Conservation (phyloP, 2,888 invertebrate species). For the Autographa gamma region DNA sequence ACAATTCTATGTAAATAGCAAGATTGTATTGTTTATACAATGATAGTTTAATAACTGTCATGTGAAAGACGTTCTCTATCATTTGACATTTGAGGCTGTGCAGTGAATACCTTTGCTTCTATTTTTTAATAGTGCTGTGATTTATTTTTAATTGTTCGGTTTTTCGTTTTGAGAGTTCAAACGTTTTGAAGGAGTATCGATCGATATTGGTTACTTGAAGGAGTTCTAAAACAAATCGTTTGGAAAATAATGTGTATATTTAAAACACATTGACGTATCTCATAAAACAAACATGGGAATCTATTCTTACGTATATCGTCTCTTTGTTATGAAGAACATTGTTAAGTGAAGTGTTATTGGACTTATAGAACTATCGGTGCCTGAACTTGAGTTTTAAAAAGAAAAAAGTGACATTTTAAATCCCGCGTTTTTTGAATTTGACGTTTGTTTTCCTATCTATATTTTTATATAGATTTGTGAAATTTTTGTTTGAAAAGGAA, state of each 20-base stretch:
- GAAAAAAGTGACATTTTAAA: slow-evolving; percentile 22
- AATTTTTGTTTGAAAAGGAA: slow-evolving; percentile 71
- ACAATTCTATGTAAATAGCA: slow-evolving; percentile 41
- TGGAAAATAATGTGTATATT: slow-evolving; percentile 35
- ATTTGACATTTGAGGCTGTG: slow-evolving; percentile 23
- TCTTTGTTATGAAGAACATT: slow-evolving; percentile 79
- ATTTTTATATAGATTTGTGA: slow-evolving; percentile 20
- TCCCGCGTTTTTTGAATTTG: slow-evolving; percentile 40
- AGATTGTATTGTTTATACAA: slow-evolving; percentile 31
- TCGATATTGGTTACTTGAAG: neutral
- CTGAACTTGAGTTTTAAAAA: slow-evolving; percentile 3
- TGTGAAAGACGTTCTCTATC: slow-evolving; percentile 27
- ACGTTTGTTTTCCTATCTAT: slow-evolving; percentile 39
- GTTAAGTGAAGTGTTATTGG: slow-evolving; percentile 60
- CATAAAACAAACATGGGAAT: slow-evolving; percentile 77
- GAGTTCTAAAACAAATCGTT: slow-evolving; percentile 10
- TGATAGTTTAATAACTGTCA: slow-evolving; percentile 38
- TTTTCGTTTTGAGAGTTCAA: neutral
- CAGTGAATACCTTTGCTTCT: slow-evolving; percentile 21
- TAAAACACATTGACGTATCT: slow-evolving; percentile 34
- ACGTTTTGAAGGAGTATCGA: neutral
- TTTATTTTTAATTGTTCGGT: neutral
- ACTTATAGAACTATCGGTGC: slow-evolving; percentile 10
- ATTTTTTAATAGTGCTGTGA: slow-evolving; percentile 9
- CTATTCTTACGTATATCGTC: slow-evolving; percentile 83